A percentile compares a stretch with the other conserved stretches of the same genome.
These are phyloP conservation scores for Bembecia ichneumoniformis DNA, from an alignment of 2,888 invertebrate genomes.

Conservation along the genomic window DNA sequence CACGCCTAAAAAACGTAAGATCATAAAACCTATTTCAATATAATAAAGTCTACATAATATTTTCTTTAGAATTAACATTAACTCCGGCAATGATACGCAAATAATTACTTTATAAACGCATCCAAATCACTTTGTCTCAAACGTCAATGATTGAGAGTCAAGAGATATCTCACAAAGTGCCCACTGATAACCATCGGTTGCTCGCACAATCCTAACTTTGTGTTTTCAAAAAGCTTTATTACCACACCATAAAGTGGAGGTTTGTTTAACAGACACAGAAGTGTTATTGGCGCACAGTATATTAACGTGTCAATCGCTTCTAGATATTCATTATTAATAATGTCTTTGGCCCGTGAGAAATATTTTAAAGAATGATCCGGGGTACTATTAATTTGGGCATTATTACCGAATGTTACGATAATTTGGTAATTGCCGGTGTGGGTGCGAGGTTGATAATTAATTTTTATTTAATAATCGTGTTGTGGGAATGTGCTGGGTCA, in stretches of 20 bases:
- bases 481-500: slow-evolving; percentile 57
- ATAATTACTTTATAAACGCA: slow-evolving; percentile 48
- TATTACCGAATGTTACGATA: slow-evolving; percentile 37
- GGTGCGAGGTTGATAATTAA: slow-evolving; percentile 54
- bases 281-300: slow-evolving; percentile 27
- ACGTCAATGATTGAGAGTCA: slow-evolving; percentile 35
- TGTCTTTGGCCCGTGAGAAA: slow-evolving; percentile 64
- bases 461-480: slow-evolving; percentile 48
- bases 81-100: slow-evolving; percentile 48
- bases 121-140: slow-evolving; percentile 62
- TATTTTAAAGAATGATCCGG: slow-evolving; percentile 40
- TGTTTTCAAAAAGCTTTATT: slow-evolving; percentile 11
- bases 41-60: not conserved
- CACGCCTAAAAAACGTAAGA: too few relatives aligned
- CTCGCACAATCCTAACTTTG: slow-evolving; percentile 22
- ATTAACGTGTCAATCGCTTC: slow-evolving; percentile 67
- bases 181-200: slow-evolving; percentile 45
- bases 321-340: slow-evolving; percentile 55
- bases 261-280: slow-evolving; percentile 6
- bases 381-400: slow-evolving; percentile 57
- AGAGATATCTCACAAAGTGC: slow-evolving; percentile 42
- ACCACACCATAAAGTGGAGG: slow-evolving; percentile 10
- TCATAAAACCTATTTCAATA: not conserved
- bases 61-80: slow-evolving; percentile 6
- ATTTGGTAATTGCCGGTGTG: slow-evolving; percentile 59